phyloP scores from a whole-genome alignment of 2,113 vertebrate species.

The Esox niger region DNA sequence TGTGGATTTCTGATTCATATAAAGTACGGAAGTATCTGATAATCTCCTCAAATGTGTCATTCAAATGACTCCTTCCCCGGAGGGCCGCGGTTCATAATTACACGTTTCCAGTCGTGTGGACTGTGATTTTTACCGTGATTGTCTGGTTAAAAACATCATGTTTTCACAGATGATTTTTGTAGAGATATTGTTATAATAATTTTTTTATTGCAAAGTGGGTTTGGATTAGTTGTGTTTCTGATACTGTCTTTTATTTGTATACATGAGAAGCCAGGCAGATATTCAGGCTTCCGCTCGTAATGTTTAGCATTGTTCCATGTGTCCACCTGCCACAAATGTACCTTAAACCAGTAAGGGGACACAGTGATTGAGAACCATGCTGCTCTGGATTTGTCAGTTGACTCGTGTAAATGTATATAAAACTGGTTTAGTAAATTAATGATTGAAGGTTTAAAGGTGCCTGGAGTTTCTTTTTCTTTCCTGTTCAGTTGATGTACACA shows the following conservation, averaged over 20 bases:
- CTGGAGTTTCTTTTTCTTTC: neutral
- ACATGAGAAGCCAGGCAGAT: neutral
- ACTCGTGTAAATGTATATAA: neutral
- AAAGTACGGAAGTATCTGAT: neutral
- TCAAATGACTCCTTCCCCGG: neutral
- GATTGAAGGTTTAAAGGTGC: no score
- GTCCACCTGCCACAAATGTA: neutral
- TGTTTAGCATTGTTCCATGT: no score
- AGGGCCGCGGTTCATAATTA: conserved; percentile 16
- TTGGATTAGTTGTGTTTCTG: conserved; percentile 10
- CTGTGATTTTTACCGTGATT: conserved; percentile 51
- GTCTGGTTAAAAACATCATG: conserved; percentile 29
- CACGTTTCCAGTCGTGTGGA: conserved; percentile 31
- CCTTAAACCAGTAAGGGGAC: no score
- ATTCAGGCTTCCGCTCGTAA: neutral
- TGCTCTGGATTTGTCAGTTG: neutral
- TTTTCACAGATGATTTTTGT: conserved; percentile 42
- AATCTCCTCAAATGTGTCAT: neutral
- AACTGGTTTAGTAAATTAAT: no score
- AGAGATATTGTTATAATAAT: no score
- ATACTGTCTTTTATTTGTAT: conserved; percentile 2
- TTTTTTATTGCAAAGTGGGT: neutral
- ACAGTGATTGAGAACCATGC: neutral
- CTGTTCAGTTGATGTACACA: neutral
- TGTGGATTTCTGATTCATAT: neutral